Evolutionary conservation across 2,888 invertebrate species (phyloP), one percentile per base, ranked within the genome.

Genomic region (Archaeoteleia sp.): DNA sequence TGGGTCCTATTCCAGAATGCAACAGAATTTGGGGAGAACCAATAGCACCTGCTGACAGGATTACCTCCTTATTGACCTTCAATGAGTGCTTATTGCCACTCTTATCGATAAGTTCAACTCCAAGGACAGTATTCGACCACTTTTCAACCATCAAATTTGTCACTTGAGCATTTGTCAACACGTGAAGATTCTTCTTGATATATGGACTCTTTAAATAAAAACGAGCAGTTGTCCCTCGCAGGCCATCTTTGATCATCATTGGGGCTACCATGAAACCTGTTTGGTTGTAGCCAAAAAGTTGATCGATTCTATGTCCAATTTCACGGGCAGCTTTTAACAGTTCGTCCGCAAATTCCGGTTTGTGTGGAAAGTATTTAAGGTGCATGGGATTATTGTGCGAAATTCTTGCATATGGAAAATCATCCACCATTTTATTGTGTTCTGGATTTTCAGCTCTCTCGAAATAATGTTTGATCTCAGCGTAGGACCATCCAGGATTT

Each of bases 401-500:
- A 0, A 65, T 60, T 1, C 51, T 68, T 9, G 72, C 53, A n/a
- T 63, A 75, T 2, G 62, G 20, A 0, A 34, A 51, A 1, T 75
- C 58, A 6, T 79, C 75, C 0, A 80, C 55, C 65, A 84, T 78
- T 7, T 54, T 48, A 0, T 74, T 74, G 1, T 70, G 54, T 0
- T 68, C 30, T 0, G 84, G 83, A 17, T 89, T 87, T 76, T 90
- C 87, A 0, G 87, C 87, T 35, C 88, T 88, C 45, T 87, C 87
- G 37, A 88, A 88, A 71, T 88, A 89, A 10, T 85, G 77, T 6
- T 75, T 67, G 1, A 89, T 81, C 3, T 88, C 85, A 14, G 86
- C 78, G 80, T 90, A 90, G 3, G 87, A 87, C 90, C 90, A 90
- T 2, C 87, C 88, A 0, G 68, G 37, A 62, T 90, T 90, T 1